These are phyloP conservation scores for Ruditapes philippinarum DNA, from an alignment of 1,140 invertebrate species.

Conservation along the genomic window DNA sequence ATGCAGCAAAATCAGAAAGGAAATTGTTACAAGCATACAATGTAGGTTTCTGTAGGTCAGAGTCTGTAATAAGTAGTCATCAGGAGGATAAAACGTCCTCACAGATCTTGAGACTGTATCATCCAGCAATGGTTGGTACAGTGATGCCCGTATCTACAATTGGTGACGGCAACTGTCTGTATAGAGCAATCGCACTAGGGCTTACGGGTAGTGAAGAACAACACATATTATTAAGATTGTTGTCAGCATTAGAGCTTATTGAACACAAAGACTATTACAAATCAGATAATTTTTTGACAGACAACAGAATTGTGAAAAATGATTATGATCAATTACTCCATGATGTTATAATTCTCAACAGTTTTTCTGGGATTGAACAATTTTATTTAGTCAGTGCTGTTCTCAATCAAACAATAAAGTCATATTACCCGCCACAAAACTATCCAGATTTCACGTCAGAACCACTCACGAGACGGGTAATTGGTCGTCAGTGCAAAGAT, in stretches of 20 bases:
- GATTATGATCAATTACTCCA: neutral
- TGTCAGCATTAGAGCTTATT: neutral
- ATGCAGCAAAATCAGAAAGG: neutral
- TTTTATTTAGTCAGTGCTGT: neutral
- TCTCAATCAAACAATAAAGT: neutral
- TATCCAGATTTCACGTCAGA: neutral
- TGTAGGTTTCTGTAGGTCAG: too few species aligned
- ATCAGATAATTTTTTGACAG: neutral
- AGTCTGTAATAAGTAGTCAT: too few species aligned
- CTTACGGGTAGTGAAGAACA: neutral
- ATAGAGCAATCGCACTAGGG: neutral
- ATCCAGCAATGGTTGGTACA: too few species aligned
- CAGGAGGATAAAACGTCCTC: too few species aligned
- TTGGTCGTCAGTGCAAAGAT: too few species aligned
- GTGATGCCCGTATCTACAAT: too few species aligned
- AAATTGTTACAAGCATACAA: neutral
- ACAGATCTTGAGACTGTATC: too few species aligned
- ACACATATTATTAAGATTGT: neutral
- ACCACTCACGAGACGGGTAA: neutral
- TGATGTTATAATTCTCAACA: neutral
- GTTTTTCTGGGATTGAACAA: neutral
- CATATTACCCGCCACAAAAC: neutral
- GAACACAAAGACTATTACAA: neutral
- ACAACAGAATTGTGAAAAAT: neutral
- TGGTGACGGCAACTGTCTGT: neutral